Evolutionary conservation across 2,113 vertebrate genomes (phyloP), one percentile per base, ranked within the genome.

Genomic region (Cyanoderma ruficeps): DNA sequence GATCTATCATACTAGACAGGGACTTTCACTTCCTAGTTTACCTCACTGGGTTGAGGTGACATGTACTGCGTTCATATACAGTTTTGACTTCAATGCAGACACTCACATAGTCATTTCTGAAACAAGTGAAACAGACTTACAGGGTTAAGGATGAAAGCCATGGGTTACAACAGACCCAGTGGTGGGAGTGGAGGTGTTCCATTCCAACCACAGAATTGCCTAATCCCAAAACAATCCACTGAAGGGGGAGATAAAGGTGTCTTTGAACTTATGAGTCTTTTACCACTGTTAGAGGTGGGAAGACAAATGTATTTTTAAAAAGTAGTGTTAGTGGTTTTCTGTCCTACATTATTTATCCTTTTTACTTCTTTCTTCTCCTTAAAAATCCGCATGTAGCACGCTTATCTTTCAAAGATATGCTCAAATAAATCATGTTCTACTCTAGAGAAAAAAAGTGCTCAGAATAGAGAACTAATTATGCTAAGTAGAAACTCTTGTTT

Each of bases 1-100:
- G 91, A 94, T 93, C 82, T 93, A 60, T 95, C 85, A 94, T 31
- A 57, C 19, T 21, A 83, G 87, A 93, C 74, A 90, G 15, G 55
- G 61, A 91, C 52, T 88, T 82, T 63, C 56, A 57, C 57, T 85
- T 94, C 57, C 65, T 68, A 60, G 60, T 60, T 84, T 70, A 70
- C 41, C 53, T 91, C 57, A 53, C 10, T 83, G 82, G 23, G 35
- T 37, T 56, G 61, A 89, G 49, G 77, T 79, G 53, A 84, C 49
- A 78, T 0, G 3, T 15, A 78, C 60, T 49, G 21, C 44, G 76
- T 87, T 70, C 80, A 41, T 11, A 79, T 0, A 79, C 1, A 21
- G 57, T 53, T 93, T 50, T 89, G 53, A 37, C n/a, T 92, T 84
- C 7, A 1, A 72, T 89, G 46, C 64, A 94, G 65, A 85, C 37